Conservation (phyloP, 2,888 invertebrate species). For the Morpho achilles region DNA sequence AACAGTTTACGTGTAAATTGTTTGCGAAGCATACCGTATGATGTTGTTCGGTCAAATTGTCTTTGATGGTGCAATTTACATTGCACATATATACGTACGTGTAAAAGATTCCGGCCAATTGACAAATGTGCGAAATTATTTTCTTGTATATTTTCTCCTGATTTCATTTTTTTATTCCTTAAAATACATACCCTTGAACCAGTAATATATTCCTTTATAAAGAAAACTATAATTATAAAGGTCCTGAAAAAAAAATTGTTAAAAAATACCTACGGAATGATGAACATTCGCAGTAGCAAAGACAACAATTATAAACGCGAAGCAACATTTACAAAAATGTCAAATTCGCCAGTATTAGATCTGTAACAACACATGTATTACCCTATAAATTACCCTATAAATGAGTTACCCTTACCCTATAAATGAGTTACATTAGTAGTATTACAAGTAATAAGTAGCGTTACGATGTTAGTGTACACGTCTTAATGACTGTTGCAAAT, state of each 20-base stretch:
- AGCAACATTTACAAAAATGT: constrained; percentile 1
- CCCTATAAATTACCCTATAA: not conserved
- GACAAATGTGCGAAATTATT: not conserved
- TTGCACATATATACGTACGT: not conserved
- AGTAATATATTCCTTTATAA: too few species aligned
- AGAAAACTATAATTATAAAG: not conserved
- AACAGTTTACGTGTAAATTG: constrained; percentile 28
- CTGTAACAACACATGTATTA: not conserved
- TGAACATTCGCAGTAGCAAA: constrained; percentile 7
- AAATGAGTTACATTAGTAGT: not conserved
- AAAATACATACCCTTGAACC: too few species aligned
- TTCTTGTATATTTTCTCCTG: not conserved
- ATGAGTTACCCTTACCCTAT: not conserved
- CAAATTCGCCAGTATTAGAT: constrained; percentile 11
- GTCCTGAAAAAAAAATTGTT: constrained; percentile 3
- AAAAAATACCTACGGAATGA: not conserved
- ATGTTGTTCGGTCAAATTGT: constrained; percentile 7
- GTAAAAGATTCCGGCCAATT: not conserved
- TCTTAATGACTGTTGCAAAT: not conserved
- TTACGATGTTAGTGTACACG: not conserved
- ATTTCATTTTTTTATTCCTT: not conserved
- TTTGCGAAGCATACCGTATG: constrained; percentile 3
- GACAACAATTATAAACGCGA: constrained; percentile 1
- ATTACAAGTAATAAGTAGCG: not conserved
- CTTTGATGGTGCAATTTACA: constrained; percentile 1